Evolutionary conservation across 1,140 invertebrate species (phyloP).

Genomic region (Polyergus mexicanus): DNA sequence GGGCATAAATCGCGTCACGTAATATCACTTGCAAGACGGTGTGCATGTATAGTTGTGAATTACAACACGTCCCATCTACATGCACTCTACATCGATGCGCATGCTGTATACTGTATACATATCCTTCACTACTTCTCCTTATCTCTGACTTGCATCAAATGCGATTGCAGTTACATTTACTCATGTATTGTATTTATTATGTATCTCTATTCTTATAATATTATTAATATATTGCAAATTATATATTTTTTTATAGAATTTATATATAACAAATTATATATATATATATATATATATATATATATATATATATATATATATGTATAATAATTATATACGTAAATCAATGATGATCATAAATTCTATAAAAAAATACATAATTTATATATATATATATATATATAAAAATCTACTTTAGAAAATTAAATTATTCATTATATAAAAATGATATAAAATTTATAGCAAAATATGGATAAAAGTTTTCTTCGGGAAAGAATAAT

Average conservation of each 20-base stretch:
- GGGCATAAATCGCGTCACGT: constrained; percentile 75
- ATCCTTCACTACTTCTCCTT: constrained; percentile 40
- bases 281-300: too few species aligned
- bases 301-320: too few species aligned
- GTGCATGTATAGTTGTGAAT: constrained; percentile 73
- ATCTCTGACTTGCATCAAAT: not conserved
- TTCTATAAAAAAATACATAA: too few species aligned
- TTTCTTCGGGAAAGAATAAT: not conserved
- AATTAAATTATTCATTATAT: not conserved
- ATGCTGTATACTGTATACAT: constrained; percentile 22
- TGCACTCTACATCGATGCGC: constrained; percentile 59
- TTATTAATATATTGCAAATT: not conserved
- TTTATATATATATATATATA: too few species aligned
- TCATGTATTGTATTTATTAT: not conserved
- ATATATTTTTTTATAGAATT: not conserved
- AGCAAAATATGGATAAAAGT: too few species aligned
- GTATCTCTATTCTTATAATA: not conserved
- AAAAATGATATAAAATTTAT: not conserved
- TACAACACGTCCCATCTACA: constrained; percentile 60
- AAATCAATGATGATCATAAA: too few species aligned
- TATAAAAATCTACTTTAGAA: too few species aligned
- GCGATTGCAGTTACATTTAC: not conserved
- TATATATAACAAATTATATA: too few species aligned
- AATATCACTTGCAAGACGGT: constrained; percentile 73
- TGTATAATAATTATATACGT: too few species aligned